Conservation (phyloP, 2,113 vertebrate species). For the Scytalopus superciliaris region DNA sequence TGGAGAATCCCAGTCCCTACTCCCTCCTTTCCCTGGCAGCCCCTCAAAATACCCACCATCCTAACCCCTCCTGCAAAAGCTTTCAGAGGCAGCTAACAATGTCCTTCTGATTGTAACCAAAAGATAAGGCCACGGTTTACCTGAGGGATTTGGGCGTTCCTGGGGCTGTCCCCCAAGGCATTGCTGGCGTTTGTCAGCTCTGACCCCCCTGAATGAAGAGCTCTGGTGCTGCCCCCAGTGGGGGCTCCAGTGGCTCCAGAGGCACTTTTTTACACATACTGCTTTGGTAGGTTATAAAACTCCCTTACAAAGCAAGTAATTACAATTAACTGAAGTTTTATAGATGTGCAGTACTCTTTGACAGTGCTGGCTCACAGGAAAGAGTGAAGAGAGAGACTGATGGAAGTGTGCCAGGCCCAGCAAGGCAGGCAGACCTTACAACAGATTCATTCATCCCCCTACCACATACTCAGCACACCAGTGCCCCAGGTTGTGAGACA, state of each 20-base stretch:
- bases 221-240: background rate
- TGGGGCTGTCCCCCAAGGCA: background rate
- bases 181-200: background rate
- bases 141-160: background rate
- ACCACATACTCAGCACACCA: background rate
- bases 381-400: background rate
- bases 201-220: background rate
- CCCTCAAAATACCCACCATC: background rate
- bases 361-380: background rate
- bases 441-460: background rate
- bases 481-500: background rate
- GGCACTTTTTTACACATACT: background rate
- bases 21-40: accelerated
- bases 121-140: background rate
- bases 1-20: background rate
- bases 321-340: background rate
- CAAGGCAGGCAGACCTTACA: background rate
- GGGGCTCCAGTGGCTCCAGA: background rate
- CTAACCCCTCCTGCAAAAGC: background rate
- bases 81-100: background rate
- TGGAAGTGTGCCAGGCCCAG: background rate
- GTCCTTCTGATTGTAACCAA: background rate
- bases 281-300: background rate
- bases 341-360: background rate
- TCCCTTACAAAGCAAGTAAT: background rate